Base-by-base conservation (phyloP, 2,113 vertebrate species). In the Actinemys pallida region DNA sequence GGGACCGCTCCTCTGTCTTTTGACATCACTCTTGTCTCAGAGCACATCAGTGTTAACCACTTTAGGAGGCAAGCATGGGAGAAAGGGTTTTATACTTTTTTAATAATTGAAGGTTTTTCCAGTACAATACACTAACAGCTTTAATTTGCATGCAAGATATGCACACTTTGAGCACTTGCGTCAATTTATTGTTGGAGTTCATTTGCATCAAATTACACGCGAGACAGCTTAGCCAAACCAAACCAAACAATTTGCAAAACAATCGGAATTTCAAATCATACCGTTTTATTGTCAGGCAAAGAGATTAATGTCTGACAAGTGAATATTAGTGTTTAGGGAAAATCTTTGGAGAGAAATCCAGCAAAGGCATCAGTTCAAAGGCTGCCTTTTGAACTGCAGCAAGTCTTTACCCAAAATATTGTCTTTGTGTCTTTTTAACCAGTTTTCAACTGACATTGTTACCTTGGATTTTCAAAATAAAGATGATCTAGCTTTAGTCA, bases 121-220 rank as follows among this genome's bases (percentile, higher is more conserved):
- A 47, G 39, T 47, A 47, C 75, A 35, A 50, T 90, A 53, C 14
- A 91, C 1, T 84, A 29, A 81, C 72, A 94, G 35, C 29, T 57
- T 92, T 93, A 92, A 93, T 96, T 96, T 96, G 39, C 86, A 90
- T 92, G 5, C 93, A 88, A 91, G 88, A 92, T 93, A 22, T 92
- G 78, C 90, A 76, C 62, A 27, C 6, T 93, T 89, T 6, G 24
- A 88, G 4, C 35, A 81, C 14, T 93, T 94, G 1, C 35, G 76
- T 87, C 72, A 78, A 86, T 82, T 87, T 94, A 92, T 56, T 95
- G 78, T 83, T 83, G 45, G 39, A 31, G 42, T 90, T 93, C 6
- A 56, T 95, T 92, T 91, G 0, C 89, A 91, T 94, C 25, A 92
- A 94, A 96, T 95, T 92, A 78, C 19, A 57, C 84, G 20, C 82